Base-by-base conservation (phyloP, 2,888 invertebrate genomes). In the Agrenia bidenticulata region DNA sequence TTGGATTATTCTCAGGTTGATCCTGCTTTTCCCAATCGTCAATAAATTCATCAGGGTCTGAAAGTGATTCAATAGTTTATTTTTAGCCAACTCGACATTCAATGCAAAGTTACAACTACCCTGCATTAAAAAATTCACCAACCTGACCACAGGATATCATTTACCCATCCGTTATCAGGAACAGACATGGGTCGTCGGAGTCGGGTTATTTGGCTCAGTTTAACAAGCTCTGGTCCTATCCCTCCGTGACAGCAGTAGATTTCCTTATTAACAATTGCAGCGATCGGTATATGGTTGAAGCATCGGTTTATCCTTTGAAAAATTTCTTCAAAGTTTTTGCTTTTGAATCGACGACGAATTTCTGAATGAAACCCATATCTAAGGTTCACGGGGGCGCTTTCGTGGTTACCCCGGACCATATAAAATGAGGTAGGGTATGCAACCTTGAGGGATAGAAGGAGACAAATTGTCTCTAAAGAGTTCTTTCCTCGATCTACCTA, bases 361-460 rank as follows among this genome's bases (percentile, higher is more conserved):
- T 84, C 84, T 76, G 83, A 83, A 76, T 83, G 84, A 77, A 84
- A 84, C 21, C 84, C 84, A 78, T 84, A 84, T 54, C 83, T 82
- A 77, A 83, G 13, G 27, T 84, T 84, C 37, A 84, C 82, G 59
- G 80, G 80, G 53, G 83, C 82, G 78, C 83, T 82, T 77, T 84
- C 84, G 77, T 84, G 84, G 76, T 84, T 85, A 32, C 83, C 83
- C 23, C 84, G 78, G 19, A 84, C 78, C 23, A 84, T 77, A 78
- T 84, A 84, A 74, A 85, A 83, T 76, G 84, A 84, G 73, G 83
- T 80, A 19, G 84, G 84, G 72, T 83, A 84, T 76, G 83, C 84
- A 42, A 84, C 80, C 78, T 84, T 84, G 76, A 82, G 83, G 21
- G 82, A 82, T 57, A 84, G 73, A 13, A 83, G 78, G 50, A 84